A percentile compares a stretch with the other conserved stretches of the same genome.
phyloP scores from a whole-genome alignment of 2,797 vertebrate species.

The Oryzias dopingdopingensis region DNA sequence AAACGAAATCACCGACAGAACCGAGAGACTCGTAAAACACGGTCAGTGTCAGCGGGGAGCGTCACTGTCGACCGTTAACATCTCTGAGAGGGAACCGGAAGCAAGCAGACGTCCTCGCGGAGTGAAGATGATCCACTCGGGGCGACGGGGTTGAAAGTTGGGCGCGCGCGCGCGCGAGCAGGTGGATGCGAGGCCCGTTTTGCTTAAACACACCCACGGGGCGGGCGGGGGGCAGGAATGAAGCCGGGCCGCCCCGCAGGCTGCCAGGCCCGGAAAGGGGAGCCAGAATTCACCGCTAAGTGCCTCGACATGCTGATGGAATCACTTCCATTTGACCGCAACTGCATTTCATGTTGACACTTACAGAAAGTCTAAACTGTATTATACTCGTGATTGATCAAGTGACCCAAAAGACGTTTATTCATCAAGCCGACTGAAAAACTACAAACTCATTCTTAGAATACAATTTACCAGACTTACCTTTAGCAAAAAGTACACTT shows the following conservation, averaged over 20 bases:
- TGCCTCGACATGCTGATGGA: neutral
- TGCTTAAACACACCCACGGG: conserved; percentile 72
- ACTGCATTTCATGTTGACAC: neutral
- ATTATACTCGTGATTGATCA: too few relatives aligned
- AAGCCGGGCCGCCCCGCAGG: conserved; percentile 61
- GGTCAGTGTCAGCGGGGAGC: conserved; percentile 24
- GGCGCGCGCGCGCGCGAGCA: conserved; percentile 67
- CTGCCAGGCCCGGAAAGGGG: conserved; percentile 4
- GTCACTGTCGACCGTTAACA: neutral
- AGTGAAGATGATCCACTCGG: conserved; percentile 45
- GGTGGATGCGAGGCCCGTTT: conserved; percentile 75
- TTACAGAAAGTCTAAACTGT: neutral
- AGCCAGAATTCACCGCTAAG: conserved; percentile 18
- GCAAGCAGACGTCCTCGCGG: conserved; percentile 39
- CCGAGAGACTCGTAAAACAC: conserved; percentile 27
- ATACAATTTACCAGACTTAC: too few relatives aligned
- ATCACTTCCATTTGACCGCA: neutral
- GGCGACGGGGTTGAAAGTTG: conserved; percentile 56
- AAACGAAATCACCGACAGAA: conserved; percentile 8
- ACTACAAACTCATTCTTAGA: too few relatives aligned
- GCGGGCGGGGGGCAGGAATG: conserved; percentile 64
- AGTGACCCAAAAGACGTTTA: too few relatives aligned
- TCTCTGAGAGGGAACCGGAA: too few relatives aligned
- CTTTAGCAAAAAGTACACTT: too few relatives aligned
- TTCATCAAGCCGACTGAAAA: too few relatives aligned